Conservation (phyloP, 2,797 vertebrate species). For the Psittacula derbiana region DNA sequence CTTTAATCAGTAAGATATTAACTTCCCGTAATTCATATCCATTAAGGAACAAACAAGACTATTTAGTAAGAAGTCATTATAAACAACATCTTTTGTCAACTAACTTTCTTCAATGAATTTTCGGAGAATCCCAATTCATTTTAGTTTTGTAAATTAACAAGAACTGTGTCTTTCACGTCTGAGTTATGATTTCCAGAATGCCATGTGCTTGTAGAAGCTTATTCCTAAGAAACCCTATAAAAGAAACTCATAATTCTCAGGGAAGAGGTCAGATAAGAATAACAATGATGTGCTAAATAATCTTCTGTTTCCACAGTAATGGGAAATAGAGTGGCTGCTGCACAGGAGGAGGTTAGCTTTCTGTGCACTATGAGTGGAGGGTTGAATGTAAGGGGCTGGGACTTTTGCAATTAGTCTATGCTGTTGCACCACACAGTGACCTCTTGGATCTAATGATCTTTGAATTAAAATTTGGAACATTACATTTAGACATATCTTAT, state of each 20-base stretch:
- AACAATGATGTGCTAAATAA: background rate
- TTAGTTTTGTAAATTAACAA: background rate
- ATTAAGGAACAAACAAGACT: background rate
- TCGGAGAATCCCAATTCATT: background rate
- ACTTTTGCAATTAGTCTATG: background rate
- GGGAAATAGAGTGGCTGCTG: background rate
- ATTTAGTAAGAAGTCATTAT: background rate
- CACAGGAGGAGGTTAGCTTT: background rate
- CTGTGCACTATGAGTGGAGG: accelerated
- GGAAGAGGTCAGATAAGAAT: background rate
- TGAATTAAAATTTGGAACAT: background rate
- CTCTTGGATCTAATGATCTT: background rate
- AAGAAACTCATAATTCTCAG: background rate
- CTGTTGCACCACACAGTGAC: background rate
- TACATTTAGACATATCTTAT: background rate
- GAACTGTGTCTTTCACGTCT: background rate
- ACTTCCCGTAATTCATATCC: background rate
- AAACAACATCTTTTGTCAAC: background rate
- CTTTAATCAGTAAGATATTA: background rate
- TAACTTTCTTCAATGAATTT: background rate
- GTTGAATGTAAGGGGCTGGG: background rate
- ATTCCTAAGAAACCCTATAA: background rate
- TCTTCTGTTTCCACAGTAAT: background rate
- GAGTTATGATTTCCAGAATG: background rate
- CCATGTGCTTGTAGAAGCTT: background rate